Conservation (phyloP, 2,113 vertebrate genomes). For the Cranoglanis bouderius region DNA sequence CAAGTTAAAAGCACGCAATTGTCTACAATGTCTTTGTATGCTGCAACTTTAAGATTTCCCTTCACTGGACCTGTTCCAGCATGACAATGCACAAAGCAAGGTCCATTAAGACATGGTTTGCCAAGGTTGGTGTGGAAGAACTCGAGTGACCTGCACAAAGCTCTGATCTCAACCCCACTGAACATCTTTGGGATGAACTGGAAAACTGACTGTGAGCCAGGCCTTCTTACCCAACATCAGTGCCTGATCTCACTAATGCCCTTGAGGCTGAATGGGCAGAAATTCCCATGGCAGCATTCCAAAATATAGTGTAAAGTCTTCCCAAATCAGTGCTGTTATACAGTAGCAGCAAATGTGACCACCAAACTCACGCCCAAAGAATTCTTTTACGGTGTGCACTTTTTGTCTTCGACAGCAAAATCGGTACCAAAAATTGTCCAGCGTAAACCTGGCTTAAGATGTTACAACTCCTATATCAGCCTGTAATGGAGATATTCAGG, state of each 20-base stretch:
- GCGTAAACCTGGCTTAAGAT: not conserved
- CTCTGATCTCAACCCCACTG: not conserved
- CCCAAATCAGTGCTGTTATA: not conserved
- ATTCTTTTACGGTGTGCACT: not conserved
- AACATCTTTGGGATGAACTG: not conserved
- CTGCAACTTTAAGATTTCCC: too few species aligned
- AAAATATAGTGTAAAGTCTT: not conserved
- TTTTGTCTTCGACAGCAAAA: not conserved
- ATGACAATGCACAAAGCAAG: not conserved
- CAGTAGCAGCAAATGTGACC: not conserved
- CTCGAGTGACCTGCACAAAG: not conserved
- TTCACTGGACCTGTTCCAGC: too few species aligned
- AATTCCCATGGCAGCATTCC: not conserved
- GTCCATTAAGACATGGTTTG: not conserved
- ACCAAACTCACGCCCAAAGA: not conserved
- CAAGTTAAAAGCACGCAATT: too few species aligned
- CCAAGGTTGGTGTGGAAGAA: not conserved
- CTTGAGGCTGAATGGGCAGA: not conserved
- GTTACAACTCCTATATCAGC: not conserved
- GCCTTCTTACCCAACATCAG: not conserved
- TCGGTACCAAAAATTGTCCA: not conserved
- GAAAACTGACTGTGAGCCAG: not conserved
- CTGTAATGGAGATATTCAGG: not conserved
- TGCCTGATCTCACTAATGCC: not conserved
- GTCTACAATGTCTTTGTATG: too few species aligned